Evolutionary conservation across 35 echinoderm and acorn worm species (phyloP).

Genomic region (Patiria miniata): DNA sequence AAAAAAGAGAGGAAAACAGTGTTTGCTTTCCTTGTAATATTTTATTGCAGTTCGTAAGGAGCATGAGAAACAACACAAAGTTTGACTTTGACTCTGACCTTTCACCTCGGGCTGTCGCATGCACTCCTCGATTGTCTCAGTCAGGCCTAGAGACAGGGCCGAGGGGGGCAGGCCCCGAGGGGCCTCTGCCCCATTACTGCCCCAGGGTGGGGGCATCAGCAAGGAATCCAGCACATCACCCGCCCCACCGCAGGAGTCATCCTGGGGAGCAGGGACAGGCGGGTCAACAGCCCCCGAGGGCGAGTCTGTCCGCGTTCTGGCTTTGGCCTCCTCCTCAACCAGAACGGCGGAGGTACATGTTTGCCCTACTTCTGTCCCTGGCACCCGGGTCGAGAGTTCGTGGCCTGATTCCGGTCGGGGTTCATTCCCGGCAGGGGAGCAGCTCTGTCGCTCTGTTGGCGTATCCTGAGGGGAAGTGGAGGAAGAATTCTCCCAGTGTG

Average conservation of each 20-base stretch:
- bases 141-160: slow-evolving; percentile 77
- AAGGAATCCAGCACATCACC: slow-evolving; percentile 69
- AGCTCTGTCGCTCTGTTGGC: background rate
- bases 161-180: slow-evolving; percentile 71
- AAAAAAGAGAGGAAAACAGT: no score
- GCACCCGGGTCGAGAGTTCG: background rate
- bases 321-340: background rate
- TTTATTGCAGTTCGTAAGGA: no score
- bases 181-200: background rate
- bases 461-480: background rate
- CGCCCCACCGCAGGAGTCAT: background rate
- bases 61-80: no score
- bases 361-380: background rate
- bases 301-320: background rate
- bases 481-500: background rate
- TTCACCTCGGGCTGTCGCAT: slow-evolving; percentile 67
- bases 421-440: background rate
- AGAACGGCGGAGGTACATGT: background rate
- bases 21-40: no score
- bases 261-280: background rate
- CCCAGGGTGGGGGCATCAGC: slow-evolving; percentile 66
- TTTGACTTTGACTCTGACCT: slow-evolving; percentile 48
- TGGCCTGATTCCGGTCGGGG: background rate
- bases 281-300: background rate
- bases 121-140: slow-evolving; percentile 86